Conservation (phyloP, 2,113 vertebrate species). For the Polypterus senegalus region DNA sequence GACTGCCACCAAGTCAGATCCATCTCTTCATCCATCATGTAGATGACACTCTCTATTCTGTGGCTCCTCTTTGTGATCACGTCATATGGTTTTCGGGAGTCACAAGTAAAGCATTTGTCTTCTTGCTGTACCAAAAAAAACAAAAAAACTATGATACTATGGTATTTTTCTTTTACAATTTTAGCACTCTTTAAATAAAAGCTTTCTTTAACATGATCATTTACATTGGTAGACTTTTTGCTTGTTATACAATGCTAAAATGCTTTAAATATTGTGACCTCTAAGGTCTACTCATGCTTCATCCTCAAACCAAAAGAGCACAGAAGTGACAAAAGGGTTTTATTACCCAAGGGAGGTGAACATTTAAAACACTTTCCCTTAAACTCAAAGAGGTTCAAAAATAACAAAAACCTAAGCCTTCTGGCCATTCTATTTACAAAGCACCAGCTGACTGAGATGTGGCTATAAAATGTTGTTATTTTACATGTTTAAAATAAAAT, state of each 20-base stretch:
- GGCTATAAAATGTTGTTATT: too few relatives aligned
- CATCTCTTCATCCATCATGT: slow-evolving; percentile 33
- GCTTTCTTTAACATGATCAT: neutral
- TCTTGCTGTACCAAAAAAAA: slow-evolving; percentile 40
- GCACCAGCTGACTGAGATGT: too few relatives aligned
- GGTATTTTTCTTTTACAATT: rapidly evolving
- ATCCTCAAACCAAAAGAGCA: neutral
- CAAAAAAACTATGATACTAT: rapidly evolving
- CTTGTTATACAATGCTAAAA: neutral
- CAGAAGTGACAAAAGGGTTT: too few relatives aligned
- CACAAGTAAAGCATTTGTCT: slow-evolving; percentile 68
- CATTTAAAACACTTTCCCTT: too few relatives aligned
- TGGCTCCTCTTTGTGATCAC: slow-evolving; percentile 43
- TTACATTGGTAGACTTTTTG: neutral
- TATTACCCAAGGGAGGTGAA: too few relatives aligned
- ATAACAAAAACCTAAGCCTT: too few relatives aligned
- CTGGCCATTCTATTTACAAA: too few relatives aligned
- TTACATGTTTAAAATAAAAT: too few relatives aligned
- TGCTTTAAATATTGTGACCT: neutral
- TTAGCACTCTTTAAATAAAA: neutral
- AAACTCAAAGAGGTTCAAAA: too few relatives aligned
- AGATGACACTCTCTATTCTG: slow-evolving; percentile 66
- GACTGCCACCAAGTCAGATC: slow-evolving; percentile 75
- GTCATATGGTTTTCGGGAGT: slow-evolving; percentile 43
- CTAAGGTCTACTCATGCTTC: slow-evolving; percentile 1